Percentiles rank a stretch among this genome's conserved stretches.
Evolutionary conservation across 2,797 vertebrate species (phyloP).

Genomic region (Decapterus maruadsi): DNA sequence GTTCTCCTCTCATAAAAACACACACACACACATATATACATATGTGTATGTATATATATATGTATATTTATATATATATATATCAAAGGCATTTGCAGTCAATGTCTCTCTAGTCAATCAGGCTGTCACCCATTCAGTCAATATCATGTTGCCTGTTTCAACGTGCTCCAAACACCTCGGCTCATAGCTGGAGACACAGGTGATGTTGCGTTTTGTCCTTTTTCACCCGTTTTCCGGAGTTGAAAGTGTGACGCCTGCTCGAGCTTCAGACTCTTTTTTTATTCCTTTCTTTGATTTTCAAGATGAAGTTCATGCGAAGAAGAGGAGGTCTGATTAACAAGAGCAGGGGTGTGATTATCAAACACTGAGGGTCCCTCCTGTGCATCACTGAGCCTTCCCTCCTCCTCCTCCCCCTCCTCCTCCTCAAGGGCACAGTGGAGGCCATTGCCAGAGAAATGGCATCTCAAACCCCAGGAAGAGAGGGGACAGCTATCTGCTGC

Average conservation of each 20-base stretch:
- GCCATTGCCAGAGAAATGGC: slow-evolving; percentile 18
- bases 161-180: slow-evolving; percentile 43
- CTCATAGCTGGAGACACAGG: slow-evolving; percentile 14
- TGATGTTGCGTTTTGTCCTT: slow-evolving; percentile 18
- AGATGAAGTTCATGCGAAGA: slow-evolving; percentile 60
- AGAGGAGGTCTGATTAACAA: slow-evolving; percentile 48
- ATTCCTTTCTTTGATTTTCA: slow-evolving; percentile 48
- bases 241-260: slow-evolving; percentile 33
- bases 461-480: slow-evolving; percentile 15
- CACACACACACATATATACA: slow-evolving; percentile 49
- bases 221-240: slow-evolving; percentile 25
- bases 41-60: slow-evolving; percentile 34
- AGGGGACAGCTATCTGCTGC: slow-evolving; percentile 24
- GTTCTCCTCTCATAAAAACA: slow-evolving; percentile 53
- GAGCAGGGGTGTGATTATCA: slow-evolving; percentile 56
- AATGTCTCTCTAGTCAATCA: slow-evolving; percentile 45
- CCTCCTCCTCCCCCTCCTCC: too few relatives aligned
- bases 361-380: slow-evolving; percentile 42
- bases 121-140: slow-evolving; percentile 29
- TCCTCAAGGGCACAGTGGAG: slow-evolving; percentile 34
- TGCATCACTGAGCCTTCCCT: slow-evolving; percentile 42
- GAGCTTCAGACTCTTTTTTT: slow-evolving; percentile 21
- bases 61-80: slow-evolving; percentile 21
- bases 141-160: slow-evolving; percentile 36
- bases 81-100: slow-evolving; percentile 67